These are phyloP conservation scores for Arrhamphus sclerolepis DNA, from an alignment of 2,797 vertebrate species.

Conservation along the genomic window DNA sequence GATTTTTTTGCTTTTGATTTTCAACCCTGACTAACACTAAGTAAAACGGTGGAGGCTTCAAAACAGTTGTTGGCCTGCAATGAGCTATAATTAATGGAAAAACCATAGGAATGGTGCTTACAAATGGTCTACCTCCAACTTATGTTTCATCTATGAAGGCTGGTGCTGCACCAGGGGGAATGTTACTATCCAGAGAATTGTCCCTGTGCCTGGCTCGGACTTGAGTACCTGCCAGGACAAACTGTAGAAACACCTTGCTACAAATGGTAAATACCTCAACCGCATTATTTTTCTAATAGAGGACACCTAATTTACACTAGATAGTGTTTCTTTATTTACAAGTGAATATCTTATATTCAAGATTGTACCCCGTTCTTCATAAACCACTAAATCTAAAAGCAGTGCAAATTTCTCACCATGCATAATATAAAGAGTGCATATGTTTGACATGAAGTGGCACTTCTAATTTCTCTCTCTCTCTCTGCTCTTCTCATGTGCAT, in stretches of 20 bases:
- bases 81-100: slow-evolving; percentile 19
- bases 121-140: slow-evolving; percentile 3
- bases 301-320: too few species aligned
- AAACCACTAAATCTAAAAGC: background rate
- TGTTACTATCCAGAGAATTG: slow-evolving; percentile 97
- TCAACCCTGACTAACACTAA: slow-evolving; percentile 13
- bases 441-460: background rate
- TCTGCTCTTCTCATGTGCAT: slow-evolving; percentile 14
- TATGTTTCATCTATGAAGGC: slow-evolving; percentile 62
- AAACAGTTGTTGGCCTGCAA: slow-evolving; percentile 19
- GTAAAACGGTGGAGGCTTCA: slow-evolving; percentile 10
- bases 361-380: too few species aligned
- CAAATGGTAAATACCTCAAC: slow-evolving; percentile 84
- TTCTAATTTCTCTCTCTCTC: slow-evolving; percentile 3
- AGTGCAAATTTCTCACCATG: background rate
- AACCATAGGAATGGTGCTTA: slow-evolving; percentile 8
- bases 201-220: slow-evolving; percentile 94
- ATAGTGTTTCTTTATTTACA: background rate
- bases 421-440: background rate
- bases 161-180: slow-evolving; percentile 83
- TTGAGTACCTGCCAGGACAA: slow-evolving; percentile 96
- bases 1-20: slow-evolving; percentile 7
- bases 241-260: slow-evolving; percentile 93
- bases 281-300: background rate
- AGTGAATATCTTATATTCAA: background rate